These are phyloP conservation scores for Operophtera brumata DNA, from an alignment of 2,888 invertebrate genomes.

Conservation along the genomic window DNA sequence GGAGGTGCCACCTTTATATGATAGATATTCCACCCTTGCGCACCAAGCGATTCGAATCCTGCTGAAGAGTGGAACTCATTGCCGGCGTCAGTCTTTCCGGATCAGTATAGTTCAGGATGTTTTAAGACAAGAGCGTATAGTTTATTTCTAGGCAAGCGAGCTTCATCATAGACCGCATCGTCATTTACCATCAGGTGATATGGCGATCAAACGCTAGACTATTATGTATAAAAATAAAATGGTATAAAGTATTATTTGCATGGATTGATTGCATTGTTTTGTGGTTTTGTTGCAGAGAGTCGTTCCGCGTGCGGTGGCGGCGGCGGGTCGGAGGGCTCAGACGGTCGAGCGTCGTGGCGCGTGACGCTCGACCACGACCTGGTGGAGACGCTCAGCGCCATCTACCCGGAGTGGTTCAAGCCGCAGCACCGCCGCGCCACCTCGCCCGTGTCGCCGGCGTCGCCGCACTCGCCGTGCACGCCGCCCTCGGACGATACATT, in stretches of 20 bases:
- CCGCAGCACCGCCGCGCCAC: constrained; percentile 68
- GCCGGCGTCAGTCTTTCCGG: too few species aligned
- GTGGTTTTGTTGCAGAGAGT: constrained; percentile 86
- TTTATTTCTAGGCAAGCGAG: too few species aligned
- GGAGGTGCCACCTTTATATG: too few species aligned
- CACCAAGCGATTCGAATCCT: too few species aligned
- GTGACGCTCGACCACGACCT: constrained; percentile 95
- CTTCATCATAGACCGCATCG: too few species aligned
- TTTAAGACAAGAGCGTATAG: too few species aligned
- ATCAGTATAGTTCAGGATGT: too few species aligned
- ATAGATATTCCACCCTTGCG: too few species aligned
- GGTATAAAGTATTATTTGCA: background rate
- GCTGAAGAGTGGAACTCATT: too few species aligned
- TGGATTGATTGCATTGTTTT: constrained; percentile 16
- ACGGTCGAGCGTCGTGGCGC: constrained; percentile 91
- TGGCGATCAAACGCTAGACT: too few species aligned
- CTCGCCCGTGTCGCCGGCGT: constrained; percentile 60
- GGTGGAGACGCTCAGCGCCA: constrained; percentile 94
- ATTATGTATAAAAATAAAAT: too few species aligned
- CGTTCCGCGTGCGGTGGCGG: constrained; percentile 86
- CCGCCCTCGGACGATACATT: constrained; percentile 71
- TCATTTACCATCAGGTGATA: too few species aligned
- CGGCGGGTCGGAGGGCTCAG: constrained; percentile 87
- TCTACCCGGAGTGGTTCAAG: constrained; percentile 97
- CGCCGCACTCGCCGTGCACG: constrained; percentile 58